These are phyloP conservation scores for Cryptocephalus moraei DNA, from an alignment of 2,888 invertebrate species.

Conservation along the genomic window DNA sequence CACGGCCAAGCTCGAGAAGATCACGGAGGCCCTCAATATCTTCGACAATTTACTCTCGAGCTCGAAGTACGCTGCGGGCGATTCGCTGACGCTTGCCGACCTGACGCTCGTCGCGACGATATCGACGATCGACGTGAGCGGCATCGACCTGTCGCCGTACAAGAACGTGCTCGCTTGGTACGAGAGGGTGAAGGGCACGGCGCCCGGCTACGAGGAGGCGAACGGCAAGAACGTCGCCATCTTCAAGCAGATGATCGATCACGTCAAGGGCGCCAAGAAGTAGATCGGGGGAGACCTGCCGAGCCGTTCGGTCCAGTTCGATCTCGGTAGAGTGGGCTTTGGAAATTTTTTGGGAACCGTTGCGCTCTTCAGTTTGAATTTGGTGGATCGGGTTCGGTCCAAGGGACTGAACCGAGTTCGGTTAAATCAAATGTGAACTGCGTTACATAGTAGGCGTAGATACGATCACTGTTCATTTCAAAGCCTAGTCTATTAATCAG, in stretches of 20 bases:
- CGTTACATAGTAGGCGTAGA: too few relatives aligned
- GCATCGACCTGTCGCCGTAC: constrained; percentile 57
- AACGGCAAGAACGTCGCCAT: constrained; percentile 28
- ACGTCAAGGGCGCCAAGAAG: constrained; percentile 10
- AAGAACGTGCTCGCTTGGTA: constrained; percentile 57
- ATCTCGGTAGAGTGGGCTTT: too few relatives aligned
- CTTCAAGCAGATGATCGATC: constrained; percentile 29
- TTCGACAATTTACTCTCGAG: constrained; percentile 64
- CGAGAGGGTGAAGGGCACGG: constrained; percentile 45
- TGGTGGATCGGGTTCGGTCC: too few relatives aligned
- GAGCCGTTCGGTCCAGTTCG: too few relatives aligned
- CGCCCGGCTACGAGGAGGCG: constrained; percentile 45
- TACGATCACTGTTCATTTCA: too few relatives aligned
- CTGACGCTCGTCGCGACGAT: constrained; percentile 56
- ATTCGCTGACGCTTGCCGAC: constrained; percentile 68
- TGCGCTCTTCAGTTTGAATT: too few relatives aligned
- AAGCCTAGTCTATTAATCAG: too few relatives aligned
- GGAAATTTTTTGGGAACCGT: too few relatives aligned
- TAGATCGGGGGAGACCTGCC: too few relatives aligned
- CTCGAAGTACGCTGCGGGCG: constrained; percentile 61
- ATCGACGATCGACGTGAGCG: constrained; percentile 55
- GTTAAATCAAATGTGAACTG: too few relatives aligned
- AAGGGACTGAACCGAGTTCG: too few relatives aligned
- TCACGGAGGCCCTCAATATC: constrained; percentile 56
- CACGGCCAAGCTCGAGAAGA: constrained; percentile 55